phyloP scores from a whole-genome alignment of 2,113 vertebrate species.

The Chaenocephalus aceratus region DNA sequence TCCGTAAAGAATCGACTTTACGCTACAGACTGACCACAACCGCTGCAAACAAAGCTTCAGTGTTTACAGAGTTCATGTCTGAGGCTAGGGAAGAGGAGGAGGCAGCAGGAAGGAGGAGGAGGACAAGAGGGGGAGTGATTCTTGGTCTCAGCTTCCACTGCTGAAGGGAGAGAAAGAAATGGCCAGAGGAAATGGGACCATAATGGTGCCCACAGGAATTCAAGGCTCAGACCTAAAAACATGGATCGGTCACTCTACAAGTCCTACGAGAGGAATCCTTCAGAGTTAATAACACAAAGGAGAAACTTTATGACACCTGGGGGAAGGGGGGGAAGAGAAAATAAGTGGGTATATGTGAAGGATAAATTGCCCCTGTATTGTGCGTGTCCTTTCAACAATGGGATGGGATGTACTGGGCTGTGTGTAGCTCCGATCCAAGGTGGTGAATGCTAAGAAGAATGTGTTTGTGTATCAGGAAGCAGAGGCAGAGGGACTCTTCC shows the following conservation, averaged over 20 bases:
- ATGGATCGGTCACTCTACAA: slow-evolving; percentile 29
- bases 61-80: slow-evolving; percentile 59
- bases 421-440: slow-evolving; percentile 12
- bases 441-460: slow-evolving; percentile 31
- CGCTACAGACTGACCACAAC: slow-evolving; percentile 51
- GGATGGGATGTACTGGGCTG: slow-evolving; percentile 10
- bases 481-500: slow-evolving; percentile 5
- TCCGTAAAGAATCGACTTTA: slow-evolving; percentile 20
- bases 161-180: slow-evolving; percentile 44
- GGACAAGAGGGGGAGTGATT: slow-evolving; percentile 9
- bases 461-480: slow-evolving; percentile 22
- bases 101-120: slow-evolving; percentile 49
- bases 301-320: slow-evolving; percentile 21
- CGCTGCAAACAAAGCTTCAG: slow-evolving; percentile 59
- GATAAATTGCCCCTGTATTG: slow-evolving; percentile 26
- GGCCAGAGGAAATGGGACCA: slow-evolving; percentile 48
- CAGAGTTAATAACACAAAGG: slow-evolving; percentile 14
- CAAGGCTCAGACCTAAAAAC: slow-evolving; percentile 42
- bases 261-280: slow-evolving; percentile 32
- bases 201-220: slow-evolving; percentile 68
- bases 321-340: background rate
- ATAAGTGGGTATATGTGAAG: slow-evolving; percentile 1
- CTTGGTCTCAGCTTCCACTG: slow-evolving; percentile 51
- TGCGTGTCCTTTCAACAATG: slow-evolving; percentile 20
- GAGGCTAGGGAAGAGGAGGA: slow-evolving; percentile 42